phyloP scores from a whole-genome alignment of 2,113 vertebrate genomes.

The Dipodomys stephensi region DNA sequence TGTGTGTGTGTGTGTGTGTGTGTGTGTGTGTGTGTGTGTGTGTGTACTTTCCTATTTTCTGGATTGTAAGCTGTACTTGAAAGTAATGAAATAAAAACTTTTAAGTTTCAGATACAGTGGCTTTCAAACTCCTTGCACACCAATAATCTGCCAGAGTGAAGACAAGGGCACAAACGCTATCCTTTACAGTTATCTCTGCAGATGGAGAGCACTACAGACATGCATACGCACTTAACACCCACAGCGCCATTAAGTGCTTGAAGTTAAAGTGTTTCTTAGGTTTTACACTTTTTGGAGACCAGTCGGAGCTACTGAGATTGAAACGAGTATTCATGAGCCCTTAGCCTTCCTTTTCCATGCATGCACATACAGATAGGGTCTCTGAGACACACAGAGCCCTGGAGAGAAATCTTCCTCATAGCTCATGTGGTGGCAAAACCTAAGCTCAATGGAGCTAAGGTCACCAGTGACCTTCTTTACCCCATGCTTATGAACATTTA shows the following conservation, averaged over 20 bases:
- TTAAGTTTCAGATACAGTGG: background rate
- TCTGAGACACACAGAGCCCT: background rate
- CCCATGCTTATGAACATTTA: background rate
- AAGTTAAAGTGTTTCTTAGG: background rate
- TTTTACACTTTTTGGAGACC: constrained; percentile 26
- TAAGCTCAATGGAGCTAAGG: background rate
- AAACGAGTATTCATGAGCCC: background rate
- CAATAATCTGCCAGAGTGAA: background rate
- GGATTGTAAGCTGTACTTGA: background rate
- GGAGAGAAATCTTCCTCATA: background rate
- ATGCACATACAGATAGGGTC: background rate
- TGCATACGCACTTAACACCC: background rate
- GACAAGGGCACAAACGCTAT: background rate
- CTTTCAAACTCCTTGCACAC: background rate
- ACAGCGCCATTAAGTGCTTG: background rate
- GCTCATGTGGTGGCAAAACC: background rate
- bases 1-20: no score
- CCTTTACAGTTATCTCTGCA: background rate
- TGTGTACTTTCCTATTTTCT: background rate
- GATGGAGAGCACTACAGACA: background rate
- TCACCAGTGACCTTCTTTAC: background rate
- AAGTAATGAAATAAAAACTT: constrained; percentile 14
- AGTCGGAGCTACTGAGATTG: background rate
- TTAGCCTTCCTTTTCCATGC: no score
- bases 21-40: no score